Percentiles rank a stretch among this genome's conserved stretches.
phyloP scores from a whole-genome alignment of 2,888 invertebrate species.

The Ecdyonurus torrentis region DNA sequence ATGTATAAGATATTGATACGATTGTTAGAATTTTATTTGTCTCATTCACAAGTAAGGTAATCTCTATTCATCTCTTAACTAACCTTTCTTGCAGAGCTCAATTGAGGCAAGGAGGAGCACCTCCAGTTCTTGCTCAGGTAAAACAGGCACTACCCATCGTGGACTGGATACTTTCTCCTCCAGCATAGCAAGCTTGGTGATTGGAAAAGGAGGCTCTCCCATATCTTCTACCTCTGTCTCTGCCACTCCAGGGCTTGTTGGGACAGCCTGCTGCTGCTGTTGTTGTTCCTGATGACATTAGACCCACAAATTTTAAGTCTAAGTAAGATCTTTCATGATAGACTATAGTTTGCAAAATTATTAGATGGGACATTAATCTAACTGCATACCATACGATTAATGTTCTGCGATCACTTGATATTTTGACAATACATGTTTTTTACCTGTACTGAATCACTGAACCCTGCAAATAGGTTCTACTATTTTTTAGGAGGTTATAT shows the following conservation, averaged over 20 bases:
- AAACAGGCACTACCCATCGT: conserved; percentile 92
- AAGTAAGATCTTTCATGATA: no score
- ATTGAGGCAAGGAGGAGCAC: conserved; percentile 77
- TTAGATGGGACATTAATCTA: no score
- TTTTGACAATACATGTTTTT: no score
- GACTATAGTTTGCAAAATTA: no score
- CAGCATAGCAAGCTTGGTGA: conserved; percentile 66
- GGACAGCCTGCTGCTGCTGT: conserved; percentile 9
- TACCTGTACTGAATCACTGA: no score
- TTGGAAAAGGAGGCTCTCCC: conserved; percentile 61
- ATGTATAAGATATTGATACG: background rate
- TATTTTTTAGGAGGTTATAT: no score
- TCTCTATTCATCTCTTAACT: no score
- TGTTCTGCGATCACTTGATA: no score
- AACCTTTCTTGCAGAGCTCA: conserved; percentile 69
- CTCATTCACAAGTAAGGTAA: background rate
- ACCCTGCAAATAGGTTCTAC: no score
- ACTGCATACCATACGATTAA: no score
- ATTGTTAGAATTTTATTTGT: background rate
- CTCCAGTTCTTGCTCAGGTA: conserved; percentile 92
- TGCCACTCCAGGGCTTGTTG: conserved; percentile 12
- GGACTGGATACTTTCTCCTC: conserved; percentile 94
- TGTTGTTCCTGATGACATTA: conserved; percentile 17
- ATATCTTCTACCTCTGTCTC: conserved; percentile 22
- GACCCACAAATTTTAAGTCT: no score